phyloP scores from a whole-genome alignment of 2,888 invertebrate genomes.

The Trichacis sp. region DNA sequence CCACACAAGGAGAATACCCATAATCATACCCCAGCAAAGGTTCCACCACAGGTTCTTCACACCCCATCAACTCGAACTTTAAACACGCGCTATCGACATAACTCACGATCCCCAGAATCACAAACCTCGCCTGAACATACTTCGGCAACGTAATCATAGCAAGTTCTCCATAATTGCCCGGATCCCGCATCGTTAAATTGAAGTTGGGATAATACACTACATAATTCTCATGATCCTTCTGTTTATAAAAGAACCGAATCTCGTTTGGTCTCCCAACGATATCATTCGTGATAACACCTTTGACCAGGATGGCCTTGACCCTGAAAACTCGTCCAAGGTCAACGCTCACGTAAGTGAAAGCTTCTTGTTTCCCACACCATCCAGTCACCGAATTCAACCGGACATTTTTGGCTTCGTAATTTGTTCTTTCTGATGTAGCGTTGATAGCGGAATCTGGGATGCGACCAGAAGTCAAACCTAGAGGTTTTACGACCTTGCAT shows the following conservation, averaged over 20 bases:
- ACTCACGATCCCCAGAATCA: conserved; percentile 94
- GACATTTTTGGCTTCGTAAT: conserved; percentile 91
- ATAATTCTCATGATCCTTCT: conserved; percentile 92
- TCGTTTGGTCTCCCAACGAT: conserved; percentile 96
- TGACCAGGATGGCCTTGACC: conserved; percentile 92
- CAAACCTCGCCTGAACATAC: conserved; percentile 92
- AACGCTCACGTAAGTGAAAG: conserved; percentile 95
- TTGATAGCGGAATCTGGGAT: conserved; percentile 96
- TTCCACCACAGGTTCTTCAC: conserved; percentile 86
- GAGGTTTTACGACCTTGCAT: conserved; percentile 90
- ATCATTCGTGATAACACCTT: conserved; percentile 94
- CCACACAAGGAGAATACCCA: conserved; percentile 93
- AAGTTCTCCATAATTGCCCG: conserved; percentile 96
- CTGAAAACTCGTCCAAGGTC: conserved; percentile 94
- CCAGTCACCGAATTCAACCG: conserved; percentile 93
- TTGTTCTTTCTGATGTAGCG: conserved; percentile 92
- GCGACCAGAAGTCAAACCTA: conserved; percentile 90
- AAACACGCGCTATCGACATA: conserved; percentile 97
- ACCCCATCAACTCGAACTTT: conserved; percentile 96
- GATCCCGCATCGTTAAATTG: conserved; percentile 92
- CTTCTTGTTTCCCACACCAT: conserved; percentile 97
- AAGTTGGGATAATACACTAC: conserved; percentile 98
- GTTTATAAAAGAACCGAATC: conserved; percentile 96
- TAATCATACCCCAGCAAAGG: conserved; percentile 93
- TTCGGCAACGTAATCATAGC: conserved; percentile 96